Evolutionary conservation across 2,113 vertebrate species (phyloP), one percentile per base, ranked within the genome.

Genomic region (Elanoides forficatus): DNA sequence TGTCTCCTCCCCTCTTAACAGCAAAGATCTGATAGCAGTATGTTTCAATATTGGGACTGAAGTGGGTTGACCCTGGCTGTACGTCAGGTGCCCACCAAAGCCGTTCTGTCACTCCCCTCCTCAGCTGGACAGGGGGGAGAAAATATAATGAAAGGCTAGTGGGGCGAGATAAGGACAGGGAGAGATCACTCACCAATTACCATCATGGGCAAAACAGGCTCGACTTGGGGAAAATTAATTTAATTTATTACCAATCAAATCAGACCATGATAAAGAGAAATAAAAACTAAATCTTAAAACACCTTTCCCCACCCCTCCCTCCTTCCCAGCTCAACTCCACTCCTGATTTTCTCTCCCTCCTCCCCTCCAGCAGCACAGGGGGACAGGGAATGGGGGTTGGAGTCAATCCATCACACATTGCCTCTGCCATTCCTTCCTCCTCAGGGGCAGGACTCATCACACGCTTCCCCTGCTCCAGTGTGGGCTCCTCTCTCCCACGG

Each of bases 1-100:
- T 68, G 38, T 76, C 59, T 72, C 29, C 20, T 86, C 21, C 13
- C 34, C 8, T 74, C 8, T 70, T 73, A 73, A 22, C 48, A 60
- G 48, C 26, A 87, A 85, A 90, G 23, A n/a, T 73, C 40, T 0
- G 0, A n/a, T 16, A 38, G 11, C 36, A n/a, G 32, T 6, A 3
- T 10, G 40, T 56, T 81, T 81, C 53, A 62, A 7, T 34, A 15
- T 6, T 43, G 32, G n/a, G 43, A 27, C 21, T 3, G 19, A 58
- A 21, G 36, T 17, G 66, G 17, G 36, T 50, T 62, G 40, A 40
- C n/a, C 23, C 23, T 52, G 42, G 7, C 40, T 89, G n/a, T 32
- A 36, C 2, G 13, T n/a, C 40, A 18, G 13, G 30, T 42, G 9
- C n/a, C 25, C 56, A 25, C 43, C 62, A 58, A 52, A 90, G 38